A percentile compares a stretch with the other conserved stretches of the same genome.
These are phyloP conservation scores for Hydrolagus affinis DNA, from an alignment of 2,113 vertebrate species.

Conservation along the genomic window DNA sequence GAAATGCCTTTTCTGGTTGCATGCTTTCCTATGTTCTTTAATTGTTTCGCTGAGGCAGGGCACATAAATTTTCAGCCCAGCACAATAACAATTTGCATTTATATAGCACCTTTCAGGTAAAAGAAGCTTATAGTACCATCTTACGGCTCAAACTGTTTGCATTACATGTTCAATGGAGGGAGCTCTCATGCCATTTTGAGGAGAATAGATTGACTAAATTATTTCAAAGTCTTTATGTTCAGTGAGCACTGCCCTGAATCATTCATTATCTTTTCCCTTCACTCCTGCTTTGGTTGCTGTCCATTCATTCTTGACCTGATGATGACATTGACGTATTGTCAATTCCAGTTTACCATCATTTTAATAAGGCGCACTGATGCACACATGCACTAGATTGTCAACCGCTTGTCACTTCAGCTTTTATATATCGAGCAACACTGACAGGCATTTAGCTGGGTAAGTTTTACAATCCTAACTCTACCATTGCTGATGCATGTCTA, in stretches of 20 bases:
- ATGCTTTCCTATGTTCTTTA: too few species aligned
- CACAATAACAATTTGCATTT: too few species aligned
- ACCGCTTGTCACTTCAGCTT: constrained; percentile 17
- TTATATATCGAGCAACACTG: background rate
- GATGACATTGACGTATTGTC: background rate
- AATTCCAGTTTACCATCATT: constrained; percentile 10
- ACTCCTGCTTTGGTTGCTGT: background rate
- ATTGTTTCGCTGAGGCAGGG: too few species aligned
- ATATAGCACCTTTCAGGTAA: too few species aligned
- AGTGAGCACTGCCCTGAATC: background rate
- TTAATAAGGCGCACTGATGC: constrained; percentile 7
- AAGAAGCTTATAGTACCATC: too few species aligned
- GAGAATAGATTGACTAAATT: background rate
- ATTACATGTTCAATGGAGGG: too few species aligned
- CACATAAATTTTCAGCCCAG: too few species aligned
- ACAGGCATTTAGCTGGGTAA: background rate
- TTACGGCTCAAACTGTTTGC: too few species aligned
- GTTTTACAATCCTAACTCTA: background rate
- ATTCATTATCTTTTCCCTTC: background rate
- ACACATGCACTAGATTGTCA: background rate
- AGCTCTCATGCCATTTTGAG: too few species aligned
- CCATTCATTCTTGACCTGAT: constrained; percentile 4
- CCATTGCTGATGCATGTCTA: too few species aligned
- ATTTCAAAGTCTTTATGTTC: background rate
- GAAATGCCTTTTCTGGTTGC: too few species aligned